Base-by-base conservation (phyloP, 1,140 invertebrate genomes). In the Magallana gigas region DNA sequence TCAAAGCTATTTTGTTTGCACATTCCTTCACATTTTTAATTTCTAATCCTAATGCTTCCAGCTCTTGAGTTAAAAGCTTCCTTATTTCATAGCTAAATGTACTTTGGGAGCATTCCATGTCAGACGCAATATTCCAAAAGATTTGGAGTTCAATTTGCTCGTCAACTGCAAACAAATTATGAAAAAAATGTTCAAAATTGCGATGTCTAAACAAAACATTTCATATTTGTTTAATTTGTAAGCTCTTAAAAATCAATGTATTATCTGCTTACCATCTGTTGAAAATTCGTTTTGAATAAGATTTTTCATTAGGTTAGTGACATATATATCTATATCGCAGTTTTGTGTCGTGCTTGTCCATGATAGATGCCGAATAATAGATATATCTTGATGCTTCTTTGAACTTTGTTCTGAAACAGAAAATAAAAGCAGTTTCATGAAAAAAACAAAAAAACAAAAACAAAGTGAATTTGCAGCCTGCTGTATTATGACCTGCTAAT, bases 281-380 rank as follows among this genome's bases (percentile, higher is more conserved):
- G 68, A 76, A 36, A 76, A 76, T 0, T 29, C 68, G 12, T 9
- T 29, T 29, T 29, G 12, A 0, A 76, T 76, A 0, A 76, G 8
- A 76, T 76, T 23, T 76, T 36, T 76, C 68, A 76, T 76, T 4
- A 76, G 36, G 29, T 76, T 29, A 76, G 68, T 29, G 12, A 76
- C 8, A 36, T 76, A 76, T 23, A 76, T 36, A 76, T 76, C 68
- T 18, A 76, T 23, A 29, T 76, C 68, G 36, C 68, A 76, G 12
- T 11, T 11, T 76, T 18, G 23, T 5, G 68, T 12, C 11, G 8
- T 29, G 4, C 14, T 76, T 36, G 23, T 29, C 68, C 68, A 76
- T 12, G 68, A 76, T 11, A 12, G 68, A 11, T 76, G 68, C 1
- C 18, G 36, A 76, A 12, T 29, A 6, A 76, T 7, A 29, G 68